phyloP scores from a whole-genome alignment of 2,888 invertebrate genomes.

The Uropetala carovei region DNA sequence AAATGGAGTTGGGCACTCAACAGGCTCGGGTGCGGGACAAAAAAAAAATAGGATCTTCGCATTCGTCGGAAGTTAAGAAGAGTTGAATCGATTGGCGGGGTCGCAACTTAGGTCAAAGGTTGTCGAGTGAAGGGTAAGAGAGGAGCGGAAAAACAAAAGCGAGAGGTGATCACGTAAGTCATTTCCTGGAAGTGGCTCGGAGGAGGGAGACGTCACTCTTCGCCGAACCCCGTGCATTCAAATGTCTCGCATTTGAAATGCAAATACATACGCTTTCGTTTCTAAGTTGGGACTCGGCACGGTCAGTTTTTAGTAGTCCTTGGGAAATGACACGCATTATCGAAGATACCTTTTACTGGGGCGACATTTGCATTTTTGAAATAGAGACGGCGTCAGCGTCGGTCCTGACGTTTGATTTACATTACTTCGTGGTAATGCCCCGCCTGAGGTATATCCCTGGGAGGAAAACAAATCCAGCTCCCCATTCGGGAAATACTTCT shows the following conservation, averaged over 20 bases:
- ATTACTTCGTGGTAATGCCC: not conserved
- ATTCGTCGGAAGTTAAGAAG: not conserved
- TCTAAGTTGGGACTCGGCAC: slow-evolving; percentile 24
- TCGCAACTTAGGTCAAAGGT: slow-evolving; percentile 39
- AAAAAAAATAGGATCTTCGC: not conserved
- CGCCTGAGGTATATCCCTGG: not conserved
- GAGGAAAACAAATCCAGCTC: not conserved
- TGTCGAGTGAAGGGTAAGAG: not conserved
- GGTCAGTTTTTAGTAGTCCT: slow-evolving; percentile 48
- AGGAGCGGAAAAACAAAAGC: slow-evolving; percentile 1
- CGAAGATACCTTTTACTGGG: not conserved
- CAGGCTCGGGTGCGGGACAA: too few species aligned
- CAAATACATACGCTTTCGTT: slow-evolving; percentile 30
- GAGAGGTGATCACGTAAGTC: slow-evolving; percentile 7
- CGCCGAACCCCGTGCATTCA: slow-evolving; percentile 25
- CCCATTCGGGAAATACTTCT: too few species aligned
- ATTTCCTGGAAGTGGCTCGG: slow-evolving; percentile 26
- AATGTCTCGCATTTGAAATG: slow-evolving; percentile 51
- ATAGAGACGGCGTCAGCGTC: not conserved
- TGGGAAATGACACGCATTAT: not conserved
- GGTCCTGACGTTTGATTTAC: not conserved
- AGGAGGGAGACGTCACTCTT: not conserved
- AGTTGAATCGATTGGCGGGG: not conserved
- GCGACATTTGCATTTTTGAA: not conserved
- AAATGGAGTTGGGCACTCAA: too few species aligned